Evolutionary conservation across 2,888 invertebrate genomes (phyloP), one percentile per base, ranked within the genome.

Genomic region (Philonicus albiceps): DNA sequence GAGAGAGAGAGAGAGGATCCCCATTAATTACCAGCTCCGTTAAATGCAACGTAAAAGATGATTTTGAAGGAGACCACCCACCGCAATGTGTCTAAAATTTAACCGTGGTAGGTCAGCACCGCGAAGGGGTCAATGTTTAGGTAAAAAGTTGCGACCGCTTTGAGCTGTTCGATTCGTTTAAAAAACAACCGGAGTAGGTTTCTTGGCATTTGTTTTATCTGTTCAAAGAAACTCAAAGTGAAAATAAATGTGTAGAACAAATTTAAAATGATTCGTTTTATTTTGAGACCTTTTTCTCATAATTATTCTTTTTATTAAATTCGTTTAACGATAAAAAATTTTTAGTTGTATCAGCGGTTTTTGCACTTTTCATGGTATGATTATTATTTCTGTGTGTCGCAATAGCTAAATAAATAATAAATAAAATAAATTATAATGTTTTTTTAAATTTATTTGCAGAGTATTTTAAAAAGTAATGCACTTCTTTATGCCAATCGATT

Each of bases 161-260:
- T 64, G 22, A 64, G 64, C 64, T 64, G 64, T 8, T 64, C 22
- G 64, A 64, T 27, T 37, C 37, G 7, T 22, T 64, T 22, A 2
- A 11, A 64, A 19, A 64, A 64, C 64, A 64, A 27, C 27, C 22
- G 27, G 64, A 64, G 64, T 64, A 78, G 49, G 49, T 78, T 78
- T 78, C 49, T 78, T 49, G 49, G 49, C 27, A 74, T 78, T 49
- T 78, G 78, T 78, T 78, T 78, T 78, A 43, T 78, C 30, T 78
- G 27, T 78, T 78, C n/a, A 27, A 22, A 49, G 49, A 78, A 78
- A 78, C 78, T 49, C 49, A 30, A 49, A 76, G 49, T 78, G 49
- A n/a, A 53, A 78, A 78, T 78, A 78, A 78, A 78, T 78, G 78
- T 78, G 78, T 78, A 78, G 78, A 78, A 78, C n/a, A 43, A 78